phyloP scores from a whole-genome alignment of 2,797 vertebrate genomes.

The Coilia nasus region DNA sequence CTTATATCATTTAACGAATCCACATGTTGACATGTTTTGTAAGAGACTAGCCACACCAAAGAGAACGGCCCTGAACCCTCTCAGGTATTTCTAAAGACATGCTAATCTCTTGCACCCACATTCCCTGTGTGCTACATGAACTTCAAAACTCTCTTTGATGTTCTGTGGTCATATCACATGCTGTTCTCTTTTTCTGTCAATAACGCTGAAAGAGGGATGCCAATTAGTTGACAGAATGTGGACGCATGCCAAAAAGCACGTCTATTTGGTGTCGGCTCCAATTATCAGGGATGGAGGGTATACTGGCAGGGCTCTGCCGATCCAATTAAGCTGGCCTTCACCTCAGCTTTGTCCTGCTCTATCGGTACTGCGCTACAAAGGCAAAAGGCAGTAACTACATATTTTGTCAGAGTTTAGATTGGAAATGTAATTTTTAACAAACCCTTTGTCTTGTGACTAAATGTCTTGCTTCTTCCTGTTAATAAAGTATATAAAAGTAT shows the following conservation, averaged over 20 bases:
- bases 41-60: background rate
- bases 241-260: background rate
- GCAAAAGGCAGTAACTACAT: too few species aligned
- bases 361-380: too few species aligned
- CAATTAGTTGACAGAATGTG: background rate
- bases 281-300: background rate
- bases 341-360: background rate
- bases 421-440: too few species aligned
- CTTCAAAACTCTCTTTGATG: constrained; percentile 8
- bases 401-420: too few species aligned
- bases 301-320: background rate
- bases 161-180: background rate
- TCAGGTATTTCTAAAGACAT: background rate
- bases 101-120: background rate
- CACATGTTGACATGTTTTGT: background rate
- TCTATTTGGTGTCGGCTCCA: background rate
- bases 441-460: too few species aligned
- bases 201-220: background rate
- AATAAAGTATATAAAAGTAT: too few species aligned
- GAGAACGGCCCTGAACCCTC: background rate
- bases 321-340: constrained; percentile 13
- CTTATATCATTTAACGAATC: too few species aligned
- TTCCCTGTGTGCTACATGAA: background rate
- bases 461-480: too few species aligned
- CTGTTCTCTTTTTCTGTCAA: background rate